Base-by-base conservation (phyloP, 92 coral and sea anemone species). In the Porites divaricata region DNA sequence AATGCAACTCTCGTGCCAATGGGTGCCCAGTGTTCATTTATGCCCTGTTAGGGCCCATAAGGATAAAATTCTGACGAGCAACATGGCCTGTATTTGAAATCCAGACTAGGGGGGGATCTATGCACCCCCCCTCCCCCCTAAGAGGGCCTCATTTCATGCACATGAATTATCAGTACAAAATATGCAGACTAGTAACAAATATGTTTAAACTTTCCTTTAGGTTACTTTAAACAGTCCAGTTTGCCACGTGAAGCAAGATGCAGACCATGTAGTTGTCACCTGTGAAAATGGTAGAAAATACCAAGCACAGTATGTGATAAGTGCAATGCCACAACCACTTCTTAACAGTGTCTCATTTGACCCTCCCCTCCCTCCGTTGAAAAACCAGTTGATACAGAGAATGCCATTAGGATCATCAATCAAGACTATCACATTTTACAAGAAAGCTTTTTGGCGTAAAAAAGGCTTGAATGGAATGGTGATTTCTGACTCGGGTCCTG, bases 341-440 rank as follows among this genome's bases (percentile, higher is more conserved):
- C 90, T 96, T 16, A 91, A 93, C 75, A 91, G 86, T 89, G 88
- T 96, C 14, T 89, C 94, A 74, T 96, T 96, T 88, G 92, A 89
- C 11, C 99, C 98, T 57, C 97, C 98, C 64, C 94, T 96, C 66
- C 98, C 99, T 71, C 91, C 99, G 2, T 81, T 96, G 81, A 96
- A 94, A 81, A 96, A 94, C 77, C 99, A 96, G 58, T 78, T 96
- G 85, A 88, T 96, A 41, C 99, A 96, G 85, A 80, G 96, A 72
- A 96, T 96, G 26, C 99, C 99, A 1, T 94, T 96, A 98, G 99
- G 99, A 25, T 94, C 99, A 16, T 98, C 95, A 13, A 96, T 96
- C 66, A 96, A 96, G 88, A 94, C 99, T 1, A 77, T 90, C 63
- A 91, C 95, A 62, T 96, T 90, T 85, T 96, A 96, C 85, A 87